A percentile compares a stretch with the other conserved stretches of the same genome.
Evolutionary conservation across 2,113 vertebrate genomes (phyloP).

Genomic region (Cheilinus undulatus): DNA sequence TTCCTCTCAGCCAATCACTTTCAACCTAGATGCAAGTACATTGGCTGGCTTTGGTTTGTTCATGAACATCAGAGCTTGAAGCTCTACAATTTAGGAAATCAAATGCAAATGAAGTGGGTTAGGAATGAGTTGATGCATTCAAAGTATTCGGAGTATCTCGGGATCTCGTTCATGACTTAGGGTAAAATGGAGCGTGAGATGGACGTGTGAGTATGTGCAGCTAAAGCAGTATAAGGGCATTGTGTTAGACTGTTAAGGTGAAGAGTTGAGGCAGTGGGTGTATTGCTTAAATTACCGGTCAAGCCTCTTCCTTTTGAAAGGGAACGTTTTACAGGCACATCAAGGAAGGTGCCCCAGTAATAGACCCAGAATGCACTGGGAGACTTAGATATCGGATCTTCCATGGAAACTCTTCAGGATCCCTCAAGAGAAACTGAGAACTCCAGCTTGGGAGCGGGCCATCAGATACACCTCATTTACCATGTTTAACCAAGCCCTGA

Average conservation of each 20-base stretch:
- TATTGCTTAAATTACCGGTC: background rate
- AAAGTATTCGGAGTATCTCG: background rate
- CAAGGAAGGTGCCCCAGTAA: too few relatives aligned
- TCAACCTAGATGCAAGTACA: constrained; percentile 48
- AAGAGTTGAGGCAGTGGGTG: background rate
- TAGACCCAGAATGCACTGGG: too few relatives aligned
- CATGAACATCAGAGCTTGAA: constrained; percentile 22
- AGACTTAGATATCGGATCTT: too few relatives aligned
- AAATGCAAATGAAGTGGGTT: background rate
- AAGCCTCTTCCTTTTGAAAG: too few relatives aligned
- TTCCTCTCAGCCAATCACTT: constrained; percentile 44
- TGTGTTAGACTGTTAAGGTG: background rate
- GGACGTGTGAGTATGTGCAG: background rate
- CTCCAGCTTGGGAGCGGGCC: too few relatives aligned
- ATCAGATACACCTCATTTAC: too few relatives aligned
- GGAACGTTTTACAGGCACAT: too few relatives aligned
- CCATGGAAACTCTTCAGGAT: too few relatives aligned
- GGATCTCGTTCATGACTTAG: too few relatives aligned
- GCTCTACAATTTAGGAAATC: background rate
- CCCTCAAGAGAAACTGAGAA: too few relatives aligned
- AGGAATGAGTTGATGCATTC: background rate
- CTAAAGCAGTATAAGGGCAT: background rate
- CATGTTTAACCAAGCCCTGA: too few relatives aligned
- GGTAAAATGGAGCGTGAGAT: background rate
- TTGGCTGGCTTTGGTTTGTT: constrained; percentile 40